Percentiles rank a stretch among this genome's conserved stretches.
phyloP scores from a whole-genome alignment of 2,888 invertebrate genomes.

The Labia minor region DNA sequence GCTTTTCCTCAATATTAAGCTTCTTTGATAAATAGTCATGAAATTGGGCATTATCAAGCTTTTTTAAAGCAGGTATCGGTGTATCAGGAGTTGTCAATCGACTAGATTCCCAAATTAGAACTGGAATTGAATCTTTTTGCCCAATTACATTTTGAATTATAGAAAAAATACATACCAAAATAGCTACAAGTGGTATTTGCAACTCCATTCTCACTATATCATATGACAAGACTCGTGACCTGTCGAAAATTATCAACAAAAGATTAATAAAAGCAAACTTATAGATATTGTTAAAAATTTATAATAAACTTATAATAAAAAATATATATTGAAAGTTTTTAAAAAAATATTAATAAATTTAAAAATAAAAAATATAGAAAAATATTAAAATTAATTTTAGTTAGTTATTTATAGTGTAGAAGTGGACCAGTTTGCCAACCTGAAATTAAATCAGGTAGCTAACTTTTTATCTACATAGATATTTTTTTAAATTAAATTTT shows the following conservation, averaged over 20 bases:
- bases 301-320: no score
- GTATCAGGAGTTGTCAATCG: not conserved
- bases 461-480: no score
- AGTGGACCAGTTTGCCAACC: no score
- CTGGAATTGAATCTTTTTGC: slow-evolving; percentile 18
- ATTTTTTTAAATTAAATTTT: no score
- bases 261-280: not conserved
- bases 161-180: slow-evolving; percentile 7
- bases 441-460: no score
- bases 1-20: slow-evolving; percentile 29
- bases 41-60: slow-evolving; percentile 20
- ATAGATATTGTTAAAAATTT: no score
- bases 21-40: slow-evolving; percentile 19
- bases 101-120: slow-evolving; percentile 23
- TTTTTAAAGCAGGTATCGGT: slow-evolving; percentile 17
- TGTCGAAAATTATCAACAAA: not conserved
- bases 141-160: not conserved
- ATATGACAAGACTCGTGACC: slow-evolving; percentile 4
- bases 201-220: not conserved
- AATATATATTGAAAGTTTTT: no score
- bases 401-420: no score
- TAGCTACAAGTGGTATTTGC: not conserved
- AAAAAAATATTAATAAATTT: no score
- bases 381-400: no score
- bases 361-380: no score